phyloP scores from a whole-genome alignment of 30 jellyfish, hydroid and myxozoan species.

The Clytia hemisphaerica region DNA sequence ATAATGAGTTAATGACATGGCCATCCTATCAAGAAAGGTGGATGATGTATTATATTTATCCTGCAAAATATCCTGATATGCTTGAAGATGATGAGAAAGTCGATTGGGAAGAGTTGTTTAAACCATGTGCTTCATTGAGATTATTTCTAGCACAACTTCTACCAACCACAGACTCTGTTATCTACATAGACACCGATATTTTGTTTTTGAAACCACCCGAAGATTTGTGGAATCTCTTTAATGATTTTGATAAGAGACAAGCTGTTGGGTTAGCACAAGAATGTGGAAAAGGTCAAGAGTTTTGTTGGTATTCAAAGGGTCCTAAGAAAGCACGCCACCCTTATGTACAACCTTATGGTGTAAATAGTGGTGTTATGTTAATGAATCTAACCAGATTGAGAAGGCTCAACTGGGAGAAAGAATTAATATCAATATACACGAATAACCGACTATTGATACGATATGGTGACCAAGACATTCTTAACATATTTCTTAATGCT shows the following conservation, averaged over 20 bases:
- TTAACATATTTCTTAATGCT: constrained; percentile 59
- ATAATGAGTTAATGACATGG: constrained; percentile 45
- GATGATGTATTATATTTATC: constrained; percentile 35
- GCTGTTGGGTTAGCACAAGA: constrained; percentile 77
- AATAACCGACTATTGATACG: constrained; percentile 39
- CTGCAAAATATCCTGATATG: constrained; percentile 43
- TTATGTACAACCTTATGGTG: constrained; percentile 57
- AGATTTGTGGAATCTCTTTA: constrained; percentile 61
- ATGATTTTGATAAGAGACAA: constrained; percentile 41
- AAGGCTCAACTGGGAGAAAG: constrained; percentile 39
- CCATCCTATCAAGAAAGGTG: constrained; percentile 48
- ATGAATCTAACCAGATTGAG: constrained; percentile 90
- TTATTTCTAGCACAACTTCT: constrained; percentile 70
- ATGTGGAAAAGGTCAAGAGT: constrained; percentile 45
- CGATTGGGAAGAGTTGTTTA: constrained; percentile 61
- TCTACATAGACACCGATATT: constrained; percentile 88
- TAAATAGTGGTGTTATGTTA: constrained; percentile 85
- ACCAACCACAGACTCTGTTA: constrained; percentile 51
- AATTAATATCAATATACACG: constrained; percentile 40
- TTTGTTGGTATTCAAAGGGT: constrained; percentile 76
- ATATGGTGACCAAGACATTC: constrained; percentile 87
- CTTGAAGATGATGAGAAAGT: constrained; percentile 16
- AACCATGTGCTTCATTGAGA: constrained; percentile 87
- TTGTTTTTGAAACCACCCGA: constrained; percentile 72
- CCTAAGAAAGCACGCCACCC: constrained; percentile 44